A percentile compares a stretch with the other conserved stretches of the same genome.
Conservation (phyloP, 2,888 invertebrate genomes). For the Diarsia brunnea region DNA sequence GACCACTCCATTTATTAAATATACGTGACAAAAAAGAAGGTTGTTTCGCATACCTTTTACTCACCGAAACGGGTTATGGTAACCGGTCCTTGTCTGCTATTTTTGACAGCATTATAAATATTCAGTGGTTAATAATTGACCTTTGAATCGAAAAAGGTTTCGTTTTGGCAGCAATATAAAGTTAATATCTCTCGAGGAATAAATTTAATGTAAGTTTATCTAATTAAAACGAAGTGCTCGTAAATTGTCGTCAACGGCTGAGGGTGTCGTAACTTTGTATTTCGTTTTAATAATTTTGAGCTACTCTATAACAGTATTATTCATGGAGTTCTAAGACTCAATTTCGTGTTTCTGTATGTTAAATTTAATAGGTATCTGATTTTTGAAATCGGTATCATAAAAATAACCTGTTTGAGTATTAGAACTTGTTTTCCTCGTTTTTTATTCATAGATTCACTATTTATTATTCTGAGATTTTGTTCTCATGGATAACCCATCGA, state of each 20-base stretch:
- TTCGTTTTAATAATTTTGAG: constrained; percentile 50
- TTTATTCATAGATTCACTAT: constrained; percentile 39
- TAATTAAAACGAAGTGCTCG: constrained; percentile 58
- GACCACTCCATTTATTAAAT: constrained; percentile 62
- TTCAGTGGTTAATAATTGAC: constrained; percentile 82
- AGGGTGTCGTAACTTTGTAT: constrained; percentile 53
- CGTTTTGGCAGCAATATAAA: constrained; percentile 67
- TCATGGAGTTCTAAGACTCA: constrained; percentile 43
- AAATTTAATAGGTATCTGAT: constrained; percentile 37
- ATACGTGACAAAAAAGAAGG: constrained; percentile 74
- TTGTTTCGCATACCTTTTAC: constrained; percentile 81
- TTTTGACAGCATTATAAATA: constrained; percentile 82
- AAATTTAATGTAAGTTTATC: constrained; percentile 54
- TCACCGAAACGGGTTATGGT: constrained; percentile 78
- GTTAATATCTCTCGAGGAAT: constrained; percentile 49
- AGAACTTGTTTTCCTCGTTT: constrained; percentile 44
- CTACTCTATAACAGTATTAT: constrained; percentile 58
- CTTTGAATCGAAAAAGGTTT: constrained; percentile 78
- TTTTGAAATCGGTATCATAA: constrained; percentile 33
- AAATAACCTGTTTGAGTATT: constrained; percentile 51
- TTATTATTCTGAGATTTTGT: constrained; percentile 36
- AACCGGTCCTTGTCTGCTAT: constrained; percentile 80
- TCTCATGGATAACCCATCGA: constrained; percentile 31
- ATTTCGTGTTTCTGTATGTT: constrained; percentile 44
- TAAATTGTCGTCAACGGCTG: constrained; percentile 46